Base-by-base conservation (phyloP, 92 coral and sea anemone species). In the Porites lobata region DNA sequence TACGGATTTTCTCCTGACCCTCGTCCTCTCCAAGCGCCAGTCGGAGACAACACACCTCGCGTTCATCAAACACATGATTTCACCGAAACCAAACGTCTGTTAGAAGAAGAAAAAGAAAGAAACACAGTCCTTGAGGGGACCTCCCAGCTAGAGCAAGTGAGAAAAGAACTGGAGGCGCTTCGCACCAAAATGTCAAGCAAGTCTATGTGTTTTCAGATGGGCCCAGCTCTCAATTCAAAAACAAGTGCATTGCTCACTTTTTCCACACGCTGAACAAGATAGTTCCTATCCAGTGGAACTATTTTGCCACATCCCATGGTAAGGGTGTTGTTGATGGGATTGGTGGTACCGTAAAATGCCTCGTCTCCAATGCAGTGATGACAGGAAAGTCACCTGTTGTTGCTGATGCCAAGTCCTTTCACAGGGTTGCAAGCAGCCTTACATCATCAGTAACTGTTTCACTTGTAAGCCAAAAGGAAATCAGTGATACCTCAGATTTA, bases 281-380 rank as follows among this genome's bases (percentile, higher is more conserved):
- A 69, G 90, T 89, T 54, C 89, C 77, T 56, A 81, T 91, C 64
- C 88, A 87, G 80, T 91, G 91, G 94, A 94, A 88, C 78, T 91
- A 69, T 79, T 94, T 88, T 73, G 96, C 94, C 70, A 91, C 96
- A 9, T 91, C 94, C 54, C 94, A 94, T 86, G 93, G 93, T 50
- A 91, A 94, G 67, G 94, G 96, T 29, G 90, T 88, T 15, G 93
- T 94, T 19, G 93, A 91, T 85, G 94, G 94, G 59, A 89, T 89
- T 79, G 94, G 94, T 85, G 96, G 96, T 76, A 57, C 94, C 50
- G 89, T 90, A 43, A 82, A 91, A 73, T 86, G 85, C 77, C 85
- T 91, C 50, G 94, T 94, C 32, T 90, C 93, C 94, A 90, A 88
- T 78, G 96, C 96, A 3, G 93, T 94, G 78, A 17, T 68, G 22